A percentile compares a stretch with the other conserved stretches of the same genome.
phyloP scores from a whole-genome alignment of 2,888 invertebrate genomes.

The Eucriotettix oculatus region DNA sequence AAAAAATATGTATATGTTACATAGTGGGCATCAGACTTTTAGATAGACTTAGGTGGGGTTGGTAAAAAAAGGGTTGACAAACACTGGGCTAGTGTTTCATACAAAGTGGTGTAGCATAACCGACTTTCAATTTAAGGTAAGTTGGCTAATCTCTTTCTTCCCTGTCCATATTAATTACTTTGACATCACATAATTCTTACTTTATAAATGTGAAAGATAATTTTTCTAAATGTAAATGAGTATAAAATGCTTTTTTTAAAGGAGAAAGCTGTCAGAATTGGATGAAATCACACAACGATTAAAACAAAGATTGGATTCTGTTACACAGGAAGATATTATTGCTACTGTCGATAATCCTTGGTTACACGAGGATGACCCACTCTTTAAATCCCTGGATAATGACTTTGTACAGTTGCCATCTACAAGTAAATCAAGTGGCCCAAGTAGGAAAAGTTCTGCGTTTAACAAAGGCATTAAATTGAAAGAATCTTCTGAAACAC shows the following conservation, averaged over 20 bases:
- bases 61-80: too few relatives aligned
- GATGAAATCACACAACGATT: slow-evolving; percentile 45
- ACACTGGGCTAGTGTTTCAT: too few relatives aligned
- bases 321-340: slow-evolving; percentile 1
- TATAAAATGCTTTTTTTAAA: slow-evolving; percentile 27
- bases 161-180: too few relatives aligned
- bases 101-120: too few relatives aligned
- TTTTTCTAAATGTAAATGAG: too few relatives aligned
- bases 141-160: too few relatives aligned
- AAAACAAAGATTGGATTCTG: slow-evolving; percentile 29
- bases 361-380: neutral
- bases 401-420: neutral
- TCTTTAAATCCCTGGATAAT: neutral
- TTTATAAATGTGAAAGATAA: too few relatives aligned
- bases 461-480: neutral
- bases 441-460: neutral
- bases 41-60: too few relatives aligned
- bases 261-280: slow-evolving; percentile 42
- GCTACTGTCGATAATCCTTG: neutral
- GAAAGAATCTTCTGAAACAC: neutral
- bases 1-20: too few relatives aligned
- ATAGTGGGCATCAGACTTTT: too few relatives aligned
- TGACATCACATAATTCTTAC: too few relatives aligned
- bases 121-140: too few relatives aligned
- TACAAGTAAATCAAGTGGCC: neutral